Evolutionary conservation across 2,797 vertebrate genomes (phyloP).

Genomic region (Lemur catta): DNA sequence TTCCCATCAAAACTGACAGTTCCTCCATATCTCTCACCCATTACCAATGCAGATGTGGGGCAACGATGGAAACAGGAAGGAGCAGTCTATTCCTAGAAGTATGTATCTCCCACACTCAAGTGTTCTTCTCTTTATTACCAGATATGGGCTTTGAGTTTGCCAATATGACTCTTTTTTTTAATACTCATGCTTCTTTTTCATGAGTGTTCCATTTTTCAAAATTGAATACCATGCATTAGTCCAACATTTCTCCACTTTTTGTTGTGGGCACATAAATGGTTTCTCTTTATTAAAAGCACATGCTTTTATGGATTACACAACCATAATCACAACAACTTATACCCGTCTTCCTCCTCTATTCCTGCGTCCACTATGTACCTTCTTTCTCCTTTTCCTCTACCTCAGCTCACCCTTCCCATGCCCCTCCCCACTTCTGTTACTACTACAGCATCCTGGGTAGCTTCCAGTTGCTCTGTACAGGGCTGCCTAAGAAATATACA

Average conservation of each 20-base stretch:
- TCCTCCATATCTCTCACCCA: background rate
- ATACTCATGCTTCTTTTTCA: background rate
- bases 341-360: background rate
- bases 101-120: background rate
- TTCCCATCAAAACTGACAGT: background rate
- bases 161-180: background rate
- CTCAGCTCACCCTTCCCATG: accelerated
- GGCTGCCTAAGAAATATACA: background rate
- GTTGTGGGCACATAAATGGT: background rate
- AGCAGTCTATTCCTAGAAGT: too few relatives aligned
- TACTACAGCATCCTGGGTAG: too few relatives aligned
- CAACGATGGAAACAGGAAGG: background rate
- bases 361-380: too few relatives aligned
- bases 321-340: background rate
- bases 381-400: background rate
- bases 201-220: background rate
- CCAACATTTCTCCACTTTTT: background rate
- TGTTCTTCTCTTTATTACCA: background rate
- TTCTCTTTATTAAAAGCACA: background rate
- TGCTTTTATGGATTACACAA: background rate
- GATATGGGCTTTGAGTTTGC: background rate
- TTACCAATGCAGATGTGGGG: too few relatives aligned
- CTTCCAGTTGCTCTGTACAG: background rate
- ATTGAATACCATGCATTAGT: background rate
- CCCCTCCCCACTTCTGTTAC: background rate